Conservation (phyloP, 2,888 invertebrate species). For the Cheilosia urbana region DNA sequence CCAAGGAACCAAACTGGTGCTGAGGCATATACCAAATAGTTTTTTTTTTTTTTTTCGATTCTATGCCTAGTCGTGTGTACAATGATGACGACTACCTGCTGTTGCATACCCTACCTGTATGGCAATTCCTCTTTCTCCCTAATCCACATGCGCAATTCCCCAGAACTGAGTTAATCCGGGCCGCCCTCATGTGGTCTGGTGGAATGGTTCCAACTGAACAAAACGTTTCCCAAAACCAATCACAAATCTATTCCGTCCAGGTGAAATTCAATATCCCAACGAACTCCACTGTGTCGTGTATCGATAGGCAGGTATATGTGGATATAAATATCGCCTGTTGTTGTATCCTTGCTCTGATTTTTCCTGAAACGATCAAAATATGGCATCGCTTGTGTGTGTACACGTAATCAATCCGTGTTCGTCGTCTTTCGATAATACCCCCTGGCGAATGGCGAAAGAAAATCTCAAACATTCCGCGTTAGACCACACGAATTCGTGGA, state of each 20-base stretch:
- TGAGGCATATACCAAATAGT: slow-evolving; percentile 6
- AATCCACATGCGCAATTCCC: slow-evolving; percentile 49
- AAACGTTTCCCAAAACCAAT: slow-evolving; percentile 31
- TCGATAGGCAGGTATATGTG: slow-evolving; percentile 29
- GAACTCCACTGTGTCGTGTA: slow-evolving; percentile 32
- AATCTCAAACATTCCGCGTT: slow-evolving; percentile 53
- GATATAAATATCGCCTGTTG: background rate
- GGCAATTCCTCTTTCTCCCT: slow-evolving; percentile 30
- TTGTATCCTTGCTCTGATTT: slow-evolving; percentile 54
- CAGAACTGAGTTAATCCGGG: slow-evolving; percentile 51
- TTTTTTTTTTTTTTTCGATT: background rate
- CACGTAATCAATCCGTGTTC: slow-evolving; percentile 64
- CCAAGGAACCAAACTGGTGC: slow-evolving; percentile 27
- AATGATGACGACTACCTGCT: slow-evolving; percentile 40
- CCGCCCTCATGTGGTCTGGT: slow-evolving; percentile 45
- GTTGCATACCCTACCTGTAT: slow-evolving; percentile 46
- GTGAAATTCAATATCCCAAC: slow-evolving; percentile 66
- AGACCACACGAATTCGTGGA: slow-evolving; percentile 30
- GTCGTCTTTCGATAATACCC: background rate
- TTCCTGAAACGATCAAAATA: slow-evolving; percentile 33
- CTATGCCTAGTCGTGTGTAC: background rate
- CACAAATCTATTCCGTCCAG: slow-evolving; percentile 45
- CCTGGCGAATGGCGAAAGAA: slow-evolving; percentile 24
- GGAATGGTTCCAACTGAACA: slow-evolving; percentile 1
- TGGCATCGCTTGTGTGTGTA: slow-evolving; percentile 11